A percentile compares a stretch with the other conserved stretches of the same genome.
phyloP scores from a whole-genome alignment of 2,888 invertebrate species.

The Melieria crassipennis region DNA sequence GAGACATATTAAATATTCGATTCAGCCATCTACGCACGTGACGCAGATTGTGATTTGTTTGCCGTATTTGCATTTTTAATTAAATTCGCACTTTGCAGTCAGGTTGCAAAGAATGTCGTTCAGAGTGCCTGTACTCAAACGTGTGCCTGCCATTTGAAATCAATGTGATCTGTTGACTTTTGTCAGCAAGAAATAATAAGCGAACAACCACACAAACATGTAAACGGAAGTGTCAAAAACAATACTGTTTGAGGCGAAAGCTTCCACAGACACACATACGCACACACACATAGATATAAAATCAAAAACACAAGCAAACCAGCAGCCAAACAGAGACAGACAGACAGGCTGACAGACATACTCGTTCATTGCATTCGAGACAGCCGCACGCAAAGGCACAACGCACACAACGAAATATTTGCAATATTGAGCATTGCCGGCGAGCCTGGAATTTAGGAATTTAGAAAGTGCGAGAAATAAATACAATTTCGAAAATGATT shows the following conservation, averaged over 20 bases:
- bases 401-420: no score
- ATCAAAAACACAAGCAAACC: no score
- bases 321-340: background rate
- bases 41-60: no score
- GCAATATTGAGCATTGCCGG: background rate
- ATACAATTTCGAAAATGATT: slow-evolving; percentile 21
- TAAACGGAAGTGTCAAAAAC: background rate
- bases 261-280: background rate
- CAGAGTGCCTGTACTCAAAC: no score
- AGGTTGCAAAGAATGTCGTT: no score
- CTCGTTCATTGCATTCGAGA: no score
- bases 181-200: background rate
- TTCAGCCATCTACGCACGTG: no score
- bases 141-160: background rate
- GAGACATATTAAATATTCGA: no score
- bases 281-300: background rate
- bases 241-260: background rate
- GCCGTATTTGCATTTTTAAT: no score
- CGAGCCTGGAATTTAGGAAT: background rate
- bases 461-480: slow-evolving; percentile 5
- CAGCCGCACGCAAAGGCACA: no score
- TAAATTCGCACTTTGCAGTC: no score
- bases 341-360: background rate
- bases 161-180: slow-evolving; percentile 6
- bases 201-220: background rate